Evolutionary conservation across 2,797 vertebrate genomes (phyloP).

Genomic region (Protonibea diacanthus): DNA sequence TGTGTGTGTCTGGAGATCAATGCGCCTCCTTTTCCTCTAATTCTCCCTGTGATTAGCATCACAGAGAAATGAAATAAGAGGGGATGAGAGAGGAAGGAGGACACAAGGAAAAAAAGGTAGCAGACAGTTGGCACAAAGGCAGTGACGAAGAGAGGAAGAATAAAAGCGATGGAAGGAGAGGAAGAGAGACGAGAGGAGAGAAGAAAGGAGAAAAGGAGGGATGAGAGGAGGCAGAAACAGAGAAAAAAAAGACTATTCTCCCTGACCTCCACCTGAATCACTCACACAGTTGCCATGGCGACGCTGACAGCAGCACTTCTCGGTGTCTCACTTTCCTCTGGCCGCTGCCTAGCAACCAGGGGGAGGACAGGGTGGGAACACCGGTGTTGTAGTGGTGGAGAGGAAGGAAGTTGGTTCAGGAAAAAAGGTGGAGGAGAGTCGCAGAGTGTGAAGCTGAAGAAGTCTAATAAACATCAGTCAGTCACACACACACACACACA

Average conservation of each 20-base stretch:
- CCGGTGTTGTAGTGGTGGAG: constrained; percentile 38
- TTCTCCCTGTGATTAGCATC: constrained; percentile 72
- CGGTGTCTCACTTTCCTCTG: constrained; percentile 75
- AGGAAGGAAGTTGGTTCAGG: constrained; percentile 52
- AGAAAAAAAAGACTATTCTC: constrained; percentile 66
- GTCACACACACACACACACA: background rate
- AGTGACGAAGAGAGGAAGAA: constrained; percentile 29
- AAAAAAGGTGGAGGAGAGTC: background rate
- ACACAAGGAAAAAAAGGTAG: background rate
- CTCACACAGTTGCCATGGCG: constrained; percentile 84
- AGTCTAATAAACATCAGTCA: background rate
- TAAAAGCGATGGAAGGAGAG: constrained; percentile 29
- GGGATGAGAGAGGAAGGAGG: constrained; percentile 22
- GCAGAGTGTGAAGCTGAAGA: background rate
- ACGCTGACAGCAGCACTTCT: constrained; percentile 82
- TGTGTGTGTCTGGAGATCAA: constrained; percentile 53
- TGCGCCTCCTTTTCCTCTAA: constrained; percentile 54
- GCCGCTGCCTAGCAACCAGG: constrained; percentile 85
- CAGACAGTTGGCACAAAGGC: constrained; percentile 52
- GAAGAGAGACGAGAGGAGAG: constrained; percentile 4
- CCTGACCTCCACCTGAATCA: constrained; percentile 84
- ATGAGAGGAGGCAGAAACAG: constrained; percentile 48
- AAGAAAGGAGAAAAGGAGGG: constrained; percentile 22
- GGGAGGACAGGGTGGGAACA: constrained; percentile 64
- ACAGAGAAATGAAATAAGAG: constrained; percentile 62